phyloP scores from a whole-genome alignment of 2,113 vertebrate genomes.

The Labeo rohita region DNA sequence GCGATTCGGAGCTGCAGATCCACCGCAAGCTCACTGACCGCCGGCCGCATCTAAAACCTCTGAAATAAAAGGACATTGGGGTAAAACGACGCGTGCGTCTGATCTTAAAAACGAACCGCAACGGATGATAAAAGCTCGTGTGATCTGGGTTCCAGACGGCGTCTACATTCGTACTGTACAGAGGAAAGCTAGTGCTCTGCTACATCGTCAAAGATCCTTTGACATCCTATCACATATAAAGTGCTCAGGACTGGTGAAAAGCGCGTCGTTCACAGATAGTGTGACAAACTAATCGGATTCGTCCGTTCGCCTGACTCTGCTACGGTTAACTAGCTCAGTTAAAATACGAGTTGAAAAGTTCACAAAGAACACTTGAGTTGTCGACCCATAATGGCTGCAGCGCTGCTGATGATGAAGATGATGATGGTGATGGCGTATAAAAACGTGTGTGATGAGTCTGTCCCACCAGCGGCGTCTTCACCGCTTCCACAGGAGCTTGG shows the following conservation, averaged over 20 bases:
- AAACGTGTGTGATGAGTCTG: background rate
- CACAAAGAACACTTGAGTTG: conserved; percentile 42
- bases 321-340: conserved; percentile 52
- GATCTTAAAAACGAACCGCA: background rate
- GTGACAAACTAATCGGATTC: conserved; percentile 61
- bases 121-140: background rate
- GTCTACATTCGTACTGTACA: conserved; percentile 73
- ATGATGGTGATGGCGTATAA: background rate
- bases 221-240: conserved; percentile 71
- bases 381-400: conserved; percentile 16
- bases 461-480: background rate
- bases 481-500: background rate
- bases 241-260: conserved; percentile 72
- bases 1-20: too few species aligned
- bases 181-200: conserved; percentile 67
- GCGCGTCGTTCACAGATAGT: conserved; percentile 66
- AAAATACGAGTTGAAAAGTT: conserved; percentile 38
- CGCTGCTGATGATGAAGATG: background rate
- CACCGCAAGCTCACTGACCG: background rate
- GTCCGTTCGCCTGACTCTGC: conserved; percentile 34
- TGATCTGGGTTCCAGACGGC: background rate
- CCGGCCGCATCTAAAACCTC: background rate
- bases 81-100: background rate
- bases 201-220: conserved; percentile 67
- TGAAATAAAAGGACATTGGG: background rate